Percentiles rank a stretch among this genome's conserved stretches.
These are phyloP conservation scores for Ectemnius cavifrons DNA, from an alignment of 2,888 invertebrate species.

Conservation along the genomic window DNA sequence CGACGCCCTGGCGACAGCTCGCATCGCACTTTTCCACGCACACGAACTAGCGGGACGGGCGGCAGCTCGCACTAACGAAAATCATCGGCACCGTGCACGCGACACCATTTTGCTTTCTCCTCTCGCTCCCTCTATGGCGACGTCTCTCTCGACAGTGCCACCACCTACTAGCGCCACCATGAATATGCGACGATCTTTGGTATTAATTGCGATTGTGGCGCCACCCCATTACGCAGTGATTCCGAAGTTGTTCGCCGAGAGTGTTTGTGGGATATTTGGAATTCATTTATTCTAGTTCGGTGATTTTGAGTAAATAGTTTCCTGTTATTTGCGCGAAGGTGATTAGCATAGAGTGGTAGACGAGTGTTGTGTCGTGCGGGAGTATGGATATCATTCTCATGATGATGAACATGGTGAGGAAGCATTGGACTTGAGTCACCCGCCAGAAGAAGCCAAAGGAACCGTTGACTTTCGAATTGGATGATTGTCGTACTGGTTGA, in stretches of 20 bases:
- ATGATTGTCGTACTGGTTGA: no score
- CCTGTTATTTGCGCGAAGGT: no score
- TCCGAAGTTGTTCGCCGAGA: not conserved
- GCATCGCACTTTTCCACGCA: slow-evolving; percentile 6
- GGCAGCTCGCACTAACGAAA: slow-evolving; percentile 40
- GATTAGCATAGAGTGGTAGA: no score
- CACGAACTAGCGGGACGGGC: slow-evolving; percentile 34
- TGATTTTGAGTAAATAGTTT: no score
- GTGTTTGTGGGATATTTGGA: not conserved
- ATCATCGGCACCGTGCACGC: slow-evolving; percentile 64
- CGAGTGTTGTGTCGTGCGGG: no score
- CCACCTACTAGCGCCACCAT: slow-evolving; percentile 13
- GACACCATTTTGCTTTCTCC: slow-evolving; percentile 66
- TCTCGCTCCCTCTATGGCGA: slow-evolving; percentile 27
- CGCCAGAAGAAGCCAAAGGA: no score
- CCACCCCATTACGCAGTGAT: not conserved
- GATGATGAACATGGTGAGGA: no score
- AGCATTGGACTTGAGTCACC: no score
- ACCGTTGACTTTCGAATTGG: no score
- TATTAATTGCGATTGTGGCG: not conserved
- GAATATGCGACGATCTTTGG: slow-evolving; percentile 17
- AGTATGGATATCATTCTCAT: no score
- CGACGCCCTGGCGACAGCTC: slow-evolving; percentile 1
- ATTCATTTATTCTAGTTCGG: no score
- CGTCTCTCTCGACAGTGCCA: slow-evolving; percentile 12